Base-by-base conservation (phyloP, 2,888 invertebrate genomes). In the Epirrhoe tristata region DNA sequence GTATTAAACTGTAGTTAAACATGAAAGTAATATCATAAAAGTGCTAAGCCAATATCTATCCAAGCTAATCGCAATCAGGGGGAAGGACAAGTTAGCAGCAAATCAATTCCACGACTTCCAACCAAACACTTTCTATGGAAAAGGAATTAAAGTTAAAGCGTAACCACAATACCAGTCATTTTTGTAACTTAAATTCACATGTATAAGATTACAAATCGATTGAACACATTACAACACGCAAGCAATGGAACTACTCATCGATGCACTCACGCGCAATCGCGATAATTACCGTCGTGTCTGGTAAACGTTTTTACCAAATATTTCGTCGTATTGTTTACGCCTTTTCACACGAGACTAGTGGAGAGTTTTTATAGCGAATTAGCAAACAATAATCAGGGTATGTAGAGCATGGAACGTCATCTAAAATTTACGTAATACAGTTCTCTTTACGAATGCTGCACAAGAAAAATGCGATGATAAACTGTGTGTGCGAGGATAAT, bases 331-430 rank as follows among this genome's bases (percentile, higher is more conserved):
- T 62, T 67, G 63, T 61, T 51, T 24, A 31, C 53, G 31, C 54
- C 34, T 65, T 72, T 79, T 84, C 85, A 78, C 83, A 83, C 78
- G 77, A 67, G 74, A 73, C 70, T 76, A 63, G 67, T 69, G 63
- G 61, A 58, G 60, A 66, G 75, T 79, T 77, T 79, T 81, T 81
- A 77, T 81, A 78, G 17, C 61, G 67, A 62, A 68, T 70, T 67
- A 70, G 78, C 81, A 79, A 78, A 74, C 78, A 83, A 77, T 84
- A 81, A 81, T 80, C 77, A 69, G 66, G 61, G 74, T 81, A 84
- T 87, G 75, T 85, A 78, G 87, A 87, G 83, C 85, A 80, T 75
- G 71, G 71, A 78, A 70, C 78, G 77, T 79, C 80, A 79, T 74
- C 72, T 78, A 54, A 75, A 72, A 69, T 73, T 86, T 84, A 81